phyloP scores from a whole-genome alignment of 2,888 invertebrate genomes.

The Anthrax anthrax region DNA sequence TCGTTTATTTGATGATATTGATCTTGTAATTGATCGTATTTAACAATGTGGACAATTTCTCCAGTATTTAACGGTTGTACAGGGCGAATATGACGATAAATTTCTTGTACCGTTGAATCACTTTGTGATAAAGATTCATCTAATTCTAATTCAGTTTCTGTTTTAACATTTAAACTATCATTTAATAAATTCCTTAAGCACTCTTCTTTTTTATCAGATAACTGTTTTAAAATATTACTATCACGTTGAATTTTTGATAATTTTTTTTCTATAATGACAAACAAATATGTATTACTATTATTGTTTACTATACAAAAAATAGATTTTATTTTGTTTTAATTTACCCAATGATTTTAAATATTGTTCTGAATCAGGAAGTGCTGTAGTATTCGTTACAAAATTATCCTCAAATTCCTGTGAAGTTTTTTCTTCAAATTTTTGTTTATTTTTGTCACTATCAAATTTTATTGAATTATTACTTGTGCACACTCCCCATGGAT shows the following conservation, averaged over 20 bases:
- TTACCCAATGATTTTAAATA: slow-evolving; percentile 46
- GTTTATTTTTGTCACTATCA: slow-evolving; percentile 6
- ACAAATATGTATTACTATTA: no score
- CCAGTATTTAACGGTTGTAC: slow-evolving; percentile 39
- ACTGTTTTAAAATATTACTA: slow-evolving; percentile 36
- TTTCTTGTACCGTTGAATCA: slow-evolving; percentile 21
- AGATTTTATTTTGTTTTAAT: not conserved
- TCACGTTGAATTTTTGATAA: slow-evolving; percentile 37
- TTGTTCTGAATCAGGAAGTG: slow-evolving; percentile 32
- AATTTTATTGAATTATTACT: slow-evolving; percentile 11
- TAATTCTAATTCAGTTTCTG: slow-evolving; percentile 23
- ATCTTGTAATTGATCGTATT: slow-evolving; percentile 38
- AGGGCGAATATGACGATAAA: slow-evolving; percentile 37
- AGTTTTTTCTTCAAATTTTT: slow-evolving; percentile 4
- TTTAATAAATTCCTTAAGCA: slow-evolving; percentile 37
- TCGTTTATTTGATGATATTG: slow-evolving; percentile 11
- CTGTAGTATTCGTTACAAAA: slow-evolving; percentile 36
- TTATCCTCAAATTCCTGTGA: slow-evolving; percentile 41
- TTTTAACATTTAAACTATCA: slow-evolving; percentile 16
- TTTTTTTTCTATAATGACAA: slow-evolving; percentile 27
- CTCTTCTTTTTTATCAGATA: slow-evolving; percentile 37
- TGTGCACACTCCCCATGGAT: slow-evolving; percentile 22
- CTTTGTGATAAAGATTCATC: slow-evolving; percentile 34
- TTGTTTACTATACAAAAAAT: not conserved
- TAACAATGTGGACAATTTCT: slow-evolving; percentile 38